Percentiles rank a stretch among this genome's conserved stretches.
phyloP scores from a whole-genome alignment of 2,113 vertebrate genomes.

The Brachyhypopomus gauderio region DNA sequence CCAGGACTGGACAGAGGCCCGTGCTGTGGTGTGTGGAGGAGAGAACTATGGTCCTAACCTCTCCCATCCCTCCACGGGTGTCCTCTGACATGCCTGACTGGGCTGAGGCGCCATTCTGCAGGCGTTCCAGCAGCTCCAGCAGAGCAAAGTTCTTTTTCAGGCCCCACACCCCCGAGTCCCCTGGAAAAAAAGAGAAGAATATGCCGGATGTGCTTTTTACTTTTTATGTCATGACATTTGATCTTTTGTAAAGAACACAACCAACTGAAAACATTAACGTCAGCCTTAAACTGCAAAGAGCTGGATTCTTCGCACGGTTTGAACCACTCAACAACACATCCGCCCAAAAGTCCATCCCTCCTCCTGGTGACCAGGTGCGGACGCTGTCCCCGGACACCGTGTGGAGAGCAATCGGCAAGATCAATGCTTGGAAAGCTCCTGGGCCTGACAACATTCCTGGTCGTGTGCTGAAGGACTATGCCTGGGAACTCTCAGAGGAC shows the following conservation, averaged over 20 bases:
- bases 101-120: conserved; percentile 91
- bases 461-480: too few species aligned
- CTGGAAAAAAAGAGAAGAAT: conserved; percentile 62
- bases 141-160: conserved; percentile 99
- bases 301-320: too few species aligned
- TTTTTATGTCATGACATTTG: too few species aligned
- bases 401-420: too few species aligned
- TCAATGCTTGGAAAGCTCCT: too few species aligned
- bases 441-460: too few species aligned
- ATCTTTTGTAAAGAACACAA: neutral
- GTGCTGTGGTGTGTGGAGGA: neutral
- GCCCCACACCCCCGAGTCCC: conserved; percentile 97
- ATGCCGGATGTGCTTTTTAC: too few species aligned
- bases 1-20: neutral
- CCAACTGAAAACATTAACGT: neutral
- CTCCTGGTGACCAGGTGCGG: too few species aligned
- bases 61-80: conserved; percentile 85
- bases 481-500: too few species aligned
- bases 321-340: too few species aligned
- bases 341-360: too few species aligned
- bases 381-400: too few species aligned
- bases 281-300: neutral
- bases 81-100: conserved; percentile 88
- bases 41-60: conserved; percentile 74
- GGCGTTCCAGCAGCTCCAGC: conserved; percentile 91